These are phyloP conservation scores for Uropetala carovei DNA, from an alignment of 2,888 invertebrate species.

Conservation along the genomic window DNA sequence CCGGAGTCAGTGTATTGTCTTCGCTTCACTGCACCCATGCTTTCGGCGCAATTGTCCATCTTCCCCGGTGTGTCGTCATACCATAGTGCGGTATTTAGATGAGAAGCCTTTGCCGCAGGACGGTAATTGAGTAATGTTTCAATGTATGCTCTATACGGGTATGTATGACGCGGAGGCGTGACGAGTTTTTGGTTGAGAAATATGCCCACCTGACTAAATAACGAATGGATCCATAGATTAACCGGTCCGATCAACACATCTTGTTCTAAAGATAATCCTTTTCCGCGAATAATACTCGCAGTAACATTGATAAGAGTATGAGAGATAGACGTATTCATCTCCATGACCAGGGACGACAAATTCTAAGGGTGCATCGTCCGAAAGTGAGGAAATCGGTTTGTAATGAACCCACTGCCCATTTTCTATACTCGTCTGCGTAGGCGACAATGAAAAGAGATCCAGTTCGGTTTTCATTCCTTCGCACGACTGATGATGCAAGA, in stretches of 20 bases:
- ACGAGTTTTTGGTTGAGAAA: conserved; percentile 40
- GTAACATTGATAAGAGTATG: too few relatives aligned
- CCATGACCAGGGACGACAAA: conserved; percentile 3
- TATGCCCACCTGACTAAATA: too few relatives aligned
- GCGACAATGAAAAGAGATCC: too few relatives aligned
- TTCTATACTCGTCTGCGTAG: too few relatives aligned
- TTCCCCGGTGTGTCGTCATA: conserved; percentile 67
- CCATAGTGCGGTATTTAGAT: conserved; percentile 68
- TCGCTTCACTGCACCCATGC: conserved; percentile 37
- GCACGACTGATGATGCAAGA: too few relatives aligned
- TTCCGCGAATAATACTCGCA: too few relatives aligned
- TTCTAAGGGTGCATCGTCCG: not conserved
- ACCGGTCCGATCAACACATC: too few relatives aligned
- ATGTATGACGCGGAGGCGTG: not conserved
- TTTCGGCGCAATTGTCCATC: too few relatives aligned
- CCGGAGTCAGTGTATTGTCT: not conserved
- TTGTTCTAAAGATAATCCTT: too few relatives aligned
- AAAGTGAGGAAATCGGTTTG: too few relatives aligned
- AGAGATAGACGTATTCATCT: conserved; percentile 5
- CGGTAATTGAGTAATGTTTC: not conserved
- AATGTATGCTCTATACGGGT: conserved; percentile 3
- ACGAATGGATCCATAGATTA: not conserved
- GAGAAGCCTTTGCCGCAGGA: conserved; percentile 67
- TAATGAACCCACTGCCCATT: too few relatives aligned
- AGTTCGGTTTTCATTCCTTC: too few relatives aligned